These are phyloP conservation scores for Pipra filicauda DNA, from an alignment of 2,113 vertebrate genomes.

Conservation along the genomic window DNA sequence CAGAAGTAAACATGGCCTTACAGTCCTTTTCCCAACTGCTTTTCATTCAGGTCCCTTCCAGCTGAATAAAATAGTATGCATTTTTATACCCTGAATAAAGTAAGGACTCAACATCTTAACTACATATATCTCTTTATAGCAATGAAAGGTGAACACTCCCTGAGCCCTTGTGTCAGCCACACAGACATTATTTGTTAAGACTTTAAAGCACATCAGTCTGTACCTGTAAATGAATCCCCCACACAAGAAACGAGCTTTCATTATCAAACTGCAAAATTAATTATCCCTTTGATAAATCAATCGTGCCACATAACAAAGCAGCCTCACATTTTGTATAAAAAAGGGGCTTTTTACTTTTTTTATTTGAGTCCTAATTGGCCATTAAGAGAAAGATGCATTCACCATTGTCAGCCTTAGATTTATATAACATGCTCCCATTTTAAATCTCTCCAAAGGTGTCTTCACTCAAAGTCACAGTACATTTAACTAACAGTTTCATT, in stretches of 20 bases:
- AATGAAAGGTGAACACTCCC: neutral
- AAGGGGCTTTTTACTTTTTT: neutral
- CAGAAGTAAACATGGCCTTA: too few relatives aligned
- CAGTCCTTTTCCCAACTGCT: neutral
- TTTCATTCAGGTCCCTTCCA: neutral
- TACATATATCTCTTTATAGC: too few relatives aligned
- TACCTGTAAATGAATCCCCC: neutral
- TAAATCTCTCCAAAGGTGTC: neutral
- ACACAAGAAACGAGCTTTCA: neutral
- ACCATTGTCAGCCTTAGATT: neutral
- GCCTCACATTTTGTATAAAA: neutral
- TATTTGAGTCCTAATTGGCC: conserved; percentile 10
- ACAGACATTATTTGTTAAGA: neutral
- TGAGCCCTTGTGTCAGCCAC: neutral
- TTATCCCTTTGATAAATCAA: neutral
- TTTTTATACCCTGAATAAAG: neutral
- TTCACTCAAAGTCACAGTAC: conserved; percentile 48
- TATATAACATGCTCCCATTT: neutral
- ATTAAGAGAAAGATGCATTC: neutral
- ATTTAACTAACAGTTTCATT: conserved; percentile 60
- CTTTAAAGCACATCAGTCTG: neutral
- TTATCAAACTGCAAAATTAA: neutral
- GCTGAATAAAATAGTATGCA: neutral
- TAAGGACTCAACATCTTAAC: neutral
- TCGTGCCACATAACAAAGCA: neutral